phyloP scores from a whole-genome alignment of 2,797 vertebrate genomes.

The Melopsittacus undulatus region DNA sequence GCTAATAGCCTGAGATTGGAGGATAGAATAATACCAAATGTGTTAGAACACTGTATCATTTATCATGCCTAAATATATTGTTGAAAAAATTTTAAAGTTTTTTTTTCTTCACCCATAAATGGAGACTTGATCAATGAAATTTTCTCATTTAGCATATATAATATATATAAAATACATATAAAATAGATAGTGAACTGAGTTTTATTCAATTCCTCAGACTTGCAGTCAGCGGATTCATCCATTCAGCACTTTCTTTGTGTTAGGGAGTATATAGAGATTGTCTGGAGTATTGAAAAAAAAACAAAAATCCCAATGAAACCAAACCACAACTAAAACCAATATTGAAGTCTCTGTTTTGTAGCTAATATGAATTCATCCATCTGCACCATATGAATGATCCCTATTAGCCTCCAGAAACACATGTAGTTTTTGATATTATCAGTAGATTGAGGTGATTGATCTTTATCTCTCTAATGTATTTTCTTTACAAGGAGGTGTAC shows the following conservation, averaged over 20 bases:
- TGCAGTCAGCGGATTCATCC: neutral
- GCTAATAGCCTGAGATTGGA: neutral
- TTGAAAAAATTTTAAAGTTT: neutral
- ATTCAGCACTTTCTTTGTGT: neutral
- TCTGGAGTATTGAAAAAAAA: neutral
- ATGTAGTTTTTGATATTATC: neutral
- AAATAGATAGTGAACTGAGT: neutral
- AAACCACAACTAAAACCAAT: neutral
- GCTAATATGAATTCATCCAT: neutral
- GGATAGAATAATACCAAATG: neutral
- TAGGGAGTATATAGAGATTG: neutral
- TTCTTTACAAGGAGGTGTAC: neutral
- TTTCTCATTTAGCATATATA: neutral
- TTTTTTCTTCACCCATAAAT: neutral
- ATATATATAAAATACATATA: neutral
- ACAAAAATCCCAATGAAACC: too few relatives aligned
- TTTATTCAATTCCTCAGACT: neutral
- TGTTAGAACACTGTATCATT: neutral
- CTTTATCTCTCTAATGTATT: neutral
- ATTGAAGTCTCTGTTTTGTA: neutral
- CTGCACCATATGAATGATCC: neutral
- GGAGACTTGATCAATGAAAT: neutral
- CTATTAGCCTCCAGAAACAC: neutral
- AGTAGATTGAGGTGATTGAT: neutral
- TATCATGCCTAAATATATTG: neutral